These are phyloP conservation scores for Prionailurus viverrinus DNA, from an alignment of 2,113 vertebrate genomes.

Conservation along the genomic window DNA sequence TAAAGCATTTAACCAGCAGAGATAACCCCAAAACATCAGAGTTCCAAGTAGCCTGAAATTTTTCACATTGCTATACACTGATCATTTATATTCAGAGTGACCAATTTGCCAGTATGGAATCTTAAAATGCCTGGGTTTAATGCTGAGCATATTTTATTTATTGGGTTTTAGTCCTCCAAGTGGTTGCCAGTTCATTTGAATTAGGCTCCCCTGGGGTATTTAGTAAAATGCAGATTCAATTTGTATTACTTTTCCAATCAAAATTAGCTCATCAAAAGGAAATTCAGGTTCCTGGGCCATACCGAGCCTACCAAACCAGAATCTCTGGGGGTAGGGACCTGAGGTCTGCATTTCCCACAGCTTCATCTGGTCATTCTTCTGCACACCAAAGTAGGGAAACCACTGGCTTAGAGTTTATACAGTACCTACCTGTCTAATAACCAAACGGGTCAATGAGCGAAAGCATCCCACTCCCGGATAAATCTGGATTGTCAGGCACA, in stretches of 20 bases:
- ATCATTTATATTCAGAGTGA: slow-evolving; percentile 43
- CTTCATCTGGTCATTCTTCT: neutral
- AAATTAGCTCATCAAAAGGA: slow-evolving; percentile 54
- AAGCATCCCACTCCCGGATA: neutral
- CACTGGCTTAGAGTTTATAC: slow-evolving; percentile 36
- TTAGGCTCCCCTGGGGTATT: slow-evolving; percentile 16
- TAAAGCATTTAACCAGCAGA: slow-evolving; percentile 36
- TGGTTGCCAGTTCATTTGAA: neutral
- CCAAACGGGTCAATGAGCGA: slow-evolving; percentile 43
- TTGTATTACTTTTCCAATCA: slow-evolving; percentile 22
- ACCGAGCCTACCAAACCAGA: slow-evolving; percentile 16
- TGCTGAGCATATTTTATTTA: slow-evolving; percentile 38
- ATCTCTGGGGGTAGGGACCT: neutral
- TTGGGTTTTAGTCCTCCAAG: neutral
- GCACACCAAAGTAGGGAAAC: neutral
- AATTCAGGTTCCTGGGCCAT: neutral
- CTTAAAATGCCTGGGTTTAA: slow-evolving; percentile 52
- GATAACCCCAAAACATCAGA: neutral
- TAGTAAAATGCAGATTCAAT: slow-evolving; percentile 57
- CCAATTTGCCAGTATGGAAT: neutral
- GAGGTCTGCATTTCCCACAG: slow-evolving; percentile 14
- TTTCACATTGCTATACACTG: slow-evolving; percentile 33
- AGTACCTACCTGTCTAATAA: slow-evolving; percentile 43
- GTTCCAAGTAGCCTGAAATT: neutral
- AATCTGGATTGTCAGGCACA: slow-evolving; percentile 40